phyloP scores from a whole-genome alignment of 92 coral and sea anemone species.

The Hydrozoanthus gracilis region DNA sequence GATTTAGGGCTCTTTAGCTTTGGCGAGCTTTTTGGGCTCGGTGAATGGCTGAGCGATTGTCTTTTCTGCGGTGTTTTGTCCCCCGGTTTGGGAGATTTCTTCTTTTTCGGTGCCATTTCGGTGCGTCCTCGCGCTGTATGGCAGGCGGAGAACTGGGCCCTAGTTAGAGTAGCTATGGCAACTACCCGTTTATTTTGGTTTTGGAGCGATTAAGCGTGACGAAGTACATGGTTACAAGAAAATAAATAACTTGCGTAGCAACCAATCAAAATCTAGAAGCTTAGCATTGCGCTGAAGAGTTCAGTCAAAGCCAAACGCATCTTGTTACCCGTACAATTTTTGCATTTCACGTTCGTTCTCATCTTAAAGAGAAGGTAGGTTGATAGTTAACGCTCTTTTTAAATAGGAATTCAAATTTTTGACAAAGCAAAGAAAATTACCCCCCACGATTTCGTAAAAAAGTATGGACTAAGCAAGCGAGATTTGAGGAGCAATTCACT shows the following conservation, averaged over 20 bases:
- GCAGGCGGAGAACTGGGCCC: conserved; percentile 25
- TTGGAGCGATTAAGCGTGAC: conserved; percentile 18
- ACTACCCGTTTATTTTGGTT: conserved; percentile 1
- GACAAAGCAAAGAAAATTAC: too few species aligned
- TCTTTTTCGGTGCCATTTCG: conserved; percentile 76
- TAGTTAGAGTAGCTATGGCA: conserved; percentile 4
- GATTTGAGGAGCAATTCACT: not conserved
- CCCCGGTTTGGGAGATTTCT: conserved; percentile 62
- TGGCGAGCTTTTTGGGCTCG: conserved; percentile 69
- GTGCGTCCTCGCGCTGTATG: conserved; percentile 20
- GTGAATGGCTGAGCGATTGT: conserved; percentile 39
- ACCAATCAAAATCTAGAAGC: conserved; percentile 29
- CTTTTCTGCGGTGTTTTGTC: conserved; percentile 67
- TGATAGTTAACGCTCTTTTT: too few species aligned
- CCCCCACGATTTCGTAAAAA: not conserved
- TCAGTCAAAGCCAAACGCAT: too few species aligned
- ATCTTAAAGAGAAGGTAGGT: conserved; percentile 2
- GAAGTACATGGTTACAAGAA: conserved; percentile 19
- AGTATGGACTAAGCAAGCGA: not conserved
- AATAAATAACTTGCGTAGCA: conserved; percentile 36
- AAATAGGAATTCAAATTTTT: too few species aligned
- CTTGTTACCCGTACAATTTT: not conserved
- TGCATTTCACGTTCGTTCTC: not conserved
- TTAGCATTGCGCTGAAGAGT: not conserved
- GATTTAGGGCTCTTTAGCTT: conserved; percentile 57